These are phyloP conservation scores for Conops quadrifasciatus DNA, from an alignment of 2,888 invertebrate species.

Conservation along the genomic window DNA sequence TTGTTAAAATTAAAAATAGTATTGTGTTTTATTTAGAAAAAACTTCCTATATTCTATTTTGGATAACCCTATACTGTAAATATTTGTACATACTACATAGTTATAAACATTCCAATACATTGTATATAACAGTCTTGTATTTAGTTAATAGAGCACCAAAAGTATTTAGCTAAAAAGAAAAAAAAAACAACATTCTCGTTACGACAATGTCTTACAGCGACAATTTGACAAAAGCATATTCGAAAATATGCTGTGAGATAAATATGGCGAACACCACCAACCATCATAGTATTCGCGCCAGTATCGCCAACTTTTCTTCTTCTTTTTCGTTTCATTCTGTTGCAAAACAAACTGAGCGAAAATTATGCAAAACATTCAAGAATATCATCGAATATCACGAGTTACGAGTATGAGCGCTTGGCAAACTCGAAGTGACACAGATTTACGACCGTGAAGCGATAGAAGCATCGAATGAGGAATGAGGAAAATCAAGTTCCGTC, in stretches of 20 bases:
- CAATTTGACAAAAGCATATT: constrained; percentile 31
- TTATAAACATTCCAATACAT: too few species aligned
- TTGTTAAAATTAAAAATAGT: too few species aligned
- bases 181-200: not conserved
- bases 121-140: too few species aligned
- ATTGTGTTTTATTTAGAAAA: too few species aligned
- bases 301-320: not conserved
- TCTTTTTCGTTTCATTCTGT: constrained; percentile 2
- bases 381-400: constrained; percentile 36
- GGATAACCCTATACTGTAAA: too few species aligned
- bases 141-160: too few species aligned
- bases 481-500: not conserved
- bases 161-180: too few species aligned
- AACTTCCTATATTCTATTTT: too few species aligned
- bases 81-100: too few species aligned
- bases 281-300: not conserved
- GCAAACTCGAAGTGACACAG: constrained; percentile 43
- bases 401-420: constrained; percentile 33
- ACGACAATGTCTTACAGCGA: not conserved
- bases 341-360: constrained; percentile 19
- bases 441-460: constrained; percentile 40
- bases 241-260: not conserved
- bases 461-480: too few species aligned
- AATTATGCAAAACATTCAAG: constrained; percentile 41
- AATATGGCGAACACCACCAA: constrained; percentile 9